Base-by-base conservation (phyloP, 2,888 invertebrate genomes). In the Synanthedon tipuliformis region DNA sequence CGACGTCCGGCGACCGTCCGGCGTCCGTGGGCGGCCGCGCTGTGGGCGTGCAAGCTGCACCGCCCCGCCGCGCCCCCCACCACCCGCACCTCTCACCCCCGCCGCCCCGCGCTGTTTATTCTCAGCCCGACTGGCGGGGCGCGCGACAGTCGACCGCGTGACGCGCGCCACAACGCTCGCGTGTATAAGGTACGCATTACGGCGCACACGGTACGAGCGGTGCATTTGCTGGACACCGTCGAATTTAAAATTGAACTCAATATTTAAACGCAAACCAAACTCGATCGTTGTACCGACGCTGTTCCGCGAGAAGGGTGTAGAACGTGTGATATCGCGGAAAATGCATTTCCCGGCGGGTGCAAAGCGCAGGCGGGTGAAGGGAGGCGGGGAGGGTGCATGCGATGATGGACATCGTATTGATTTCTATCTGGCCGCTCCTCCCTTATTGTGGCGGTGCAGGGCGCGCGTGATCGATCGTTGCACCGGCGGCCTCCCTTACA, bases 381-480 rank as follows among this genome's bases (percentile, higher is more conserved):
- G 82, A 87, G 89, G 87, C 89, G 89, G 88, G 89, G 89, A 83
- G 89, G 89, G 88, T 89, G 89, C 89, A 89, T 84, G 85, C 85
- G 85, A 86, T 88, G 88, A 85, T 89, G 89, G 88, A 89, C 88
- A 87, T 81, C 83, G 86, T 88, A 88, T 88, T 84, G 88, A 88
- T 88, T 87, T 86, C 84, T 86, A 86, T 86, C 87, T 87, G 86
- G 70, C 84, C 86, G 84, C 85, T 83, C 84, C 84, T 84, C 85
- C 84, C 84, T 79, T 79, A 76, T 80, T 78, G 84, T 81, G 78
- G 78, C 73, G 79, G 78, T 81, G 84, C 83, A 83, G 79, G 80
- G 81, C 76, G 79, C 78, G 34, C 78, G 58, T 27, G 51, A 54
- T 52, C 53, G 52, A 54, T 51, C 52, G 65, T 51, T 54, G 54